Base-by-base conservation (phyloP, 2,797 vertebrate genomes). In the Pampus argenteus region DNA sequence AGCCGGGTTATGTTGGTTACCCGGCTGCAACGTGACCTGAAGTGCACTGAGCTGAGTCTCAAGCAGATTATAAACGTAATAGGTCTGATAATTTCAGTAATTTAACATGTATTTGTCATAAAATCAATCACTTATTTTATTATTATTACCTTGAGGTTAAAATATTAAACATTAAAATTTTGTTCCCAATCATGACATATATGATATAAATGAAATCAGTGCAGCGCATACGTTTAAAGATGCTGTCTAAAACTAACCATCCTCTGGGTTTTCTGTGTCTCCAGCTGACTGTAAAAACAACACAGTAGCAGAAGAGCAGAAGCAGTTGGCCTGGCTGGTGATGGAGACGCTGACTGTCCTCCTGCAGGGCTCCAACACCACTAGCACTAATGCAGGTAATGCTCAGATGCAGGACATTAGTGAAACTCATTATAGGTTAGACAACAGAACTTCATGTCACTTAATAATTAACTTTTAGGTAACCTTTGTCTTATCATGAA, bases 261-360 rank as follows among this genome's bases (percentile, higher is more conserved):
- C 9, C 18, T 45, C 10, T 51, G 8, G 1, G 1, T 28, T 72
- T 20, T 23, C 7, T 52, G 6, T 26, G 0, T 42, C 29, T 49
- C n/a, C 10, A 98, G 97, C 94, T 18, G 98, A 97, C 85, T 94
- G 95, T 85, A 97, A 95, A 83, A 97, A 95, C 89, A 95, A 94
- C 87, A 91, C 90, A 14, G 95, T 95, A 17, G 91, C 94, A 26
- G 98, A 99, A 90, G 98, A 99, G 81, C 98, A 98, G 95, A 98
- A 97, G 78, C 96, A 98, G 79, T 78, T 99, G 87, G 98, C 98
- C 60, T 95, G 97, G 91, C 87, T 99, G 82, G 98, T 99, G 80
- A 99, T 99, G 98, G 98, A 99, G 90, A 97, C 97, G 0, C 92
- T 99, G 80, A 99, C 97, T 1, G 95, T 96, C 66, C 94, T 99